Conservation (phyloP, 2,888 invertebrate species). For the Mallateleia sp. region DNA sequence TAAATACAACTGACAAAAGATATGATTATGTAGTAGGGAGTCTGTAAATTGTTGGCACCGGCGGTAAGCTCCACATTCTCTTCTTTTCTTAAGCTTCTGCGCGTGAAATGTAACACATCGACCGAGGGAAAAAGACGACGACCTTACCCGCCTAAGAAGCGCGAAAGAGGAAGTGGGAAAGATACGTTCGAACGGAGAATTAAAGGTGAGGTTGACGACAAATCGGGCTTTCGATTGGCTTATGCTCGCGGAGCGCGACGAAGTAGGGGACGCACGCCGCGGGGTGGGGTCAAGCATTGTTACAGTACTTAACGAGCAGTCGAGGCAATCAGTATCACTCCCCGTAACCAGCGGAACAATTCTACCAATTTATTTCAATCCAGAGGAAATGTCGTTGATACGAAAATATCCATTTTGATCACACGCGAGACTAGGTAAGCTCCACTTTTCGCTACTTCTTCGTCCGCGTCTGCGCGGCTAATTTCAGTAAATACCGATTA, state of each 20-base stretch:
- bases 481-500: conserved; percentile 3
- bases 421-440: conserved; percentile 2
- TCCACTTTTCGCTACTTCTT: background rate
- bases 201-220: conserved; percentile 33
- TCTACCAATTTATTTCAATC: conserved; percentile 89
- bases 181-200: conserved; percentile 40
- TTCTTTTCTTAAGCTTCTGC: conserved; percentile 52
- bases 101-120: conserved; percentile 62
- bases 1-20: conserved; percentile 83
- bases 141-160: background rate
- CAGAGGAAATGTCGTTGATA: conserved; percentile 84
- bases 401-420: conserved; percentile 86
- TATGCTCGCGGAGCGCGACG: conserved; percentile 34
- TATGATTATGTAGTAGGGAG: conserved; percentile 76
- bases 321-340: conserved; percentile 86
- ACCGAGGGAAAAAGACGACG: conserved; percentile 17
- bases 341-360: conserved; percentile 84
- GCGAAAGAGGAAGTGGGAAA: conserved; percentile 21
- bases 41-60: conserved; percentile 53
- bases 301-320: conserved; percentile 87
- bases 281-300: conserved; percentile 85
- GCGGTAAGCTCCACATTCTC: conserved; percentile 43
- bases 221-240: conserved; percentile 69
- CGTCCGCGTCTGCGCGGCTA: background rate
- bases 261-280: conserved; percentile 60